These are phyloP conservation scores for Parthenolecanium corni DNA, from an alignment of 2,888 invertebrate genomes.

Conservation along the genomic window DNA sequence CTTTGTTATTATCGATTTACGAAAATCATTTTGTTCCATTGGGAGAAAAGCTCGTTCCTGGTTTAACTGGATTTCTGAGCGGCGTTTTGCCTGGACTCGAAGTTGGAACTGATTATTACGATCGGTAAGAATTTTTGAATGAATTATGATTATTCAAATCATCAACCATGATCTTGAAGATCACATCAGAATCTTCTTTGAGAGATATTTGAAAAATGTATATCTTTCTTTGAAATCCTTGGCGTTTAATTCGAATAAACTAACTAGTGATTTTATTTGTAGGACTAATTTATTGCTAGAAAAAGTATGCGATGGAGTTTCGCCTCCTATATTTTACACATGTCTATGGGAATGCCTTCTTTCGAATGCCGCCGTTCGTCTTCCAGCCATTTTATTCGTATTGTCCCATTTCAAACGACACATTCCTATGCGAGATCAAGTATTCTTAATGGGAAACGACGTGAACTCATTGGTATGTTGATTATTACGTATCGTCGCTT, in stretches of 20 bases:
- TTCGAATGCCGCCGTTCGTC: slow-evolving; percentile 63
- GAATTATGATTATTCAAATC: slow-evolving; percentile 38
- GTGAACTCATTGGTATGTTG: slow-evolving; percentile 62
- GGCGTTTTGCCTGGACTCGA: slow-evolving; percentile 80
- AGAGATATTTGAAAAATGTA: no score
- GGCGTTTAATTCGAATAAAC: no score
- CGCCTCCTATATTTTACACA: slow-evolving; percentile 66
- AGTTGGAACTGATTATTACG: slow-evolving; percentile 71
- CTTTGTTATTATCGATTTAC: slow-evolving; percentile 65
- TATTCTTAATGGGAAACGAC: slow-evolving; percentile 70
- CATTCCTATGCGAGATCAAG: slow-evolving; percentile 65
- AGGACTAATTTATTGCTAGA: slow-evolving; percentile 53
- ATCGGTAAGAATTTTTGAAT: slow-evolving; percentile 50
- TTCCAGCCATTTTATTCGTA: slow-evolving; percentile 70
- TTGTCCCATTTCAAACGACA: slow-evolving; percentile 68
- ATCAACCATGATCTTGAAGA: slow-evolving; percentile 33
- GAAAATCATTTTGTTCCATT: slow-evolving; percentile 79
- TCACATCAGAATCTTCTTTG: no score
- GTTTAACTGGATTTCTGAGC: slow-evolving; percentile 74
- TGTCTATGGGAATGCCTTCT: slow-evolving; percentile 79
- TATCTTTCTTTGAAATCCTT: no score
- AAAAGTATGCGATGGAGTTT: slow-evolving; percentile 63
- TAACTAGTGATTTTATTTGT: slow-evolving; percentile 14
- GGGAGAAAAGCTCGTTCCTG: slow-evolving; percentile 61
- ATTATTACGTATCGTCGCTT: not conserved